phyloP scores from a whole-genome alignment of 92 coral and sea anemone genomes.

The Muricea muricata region DNA sequence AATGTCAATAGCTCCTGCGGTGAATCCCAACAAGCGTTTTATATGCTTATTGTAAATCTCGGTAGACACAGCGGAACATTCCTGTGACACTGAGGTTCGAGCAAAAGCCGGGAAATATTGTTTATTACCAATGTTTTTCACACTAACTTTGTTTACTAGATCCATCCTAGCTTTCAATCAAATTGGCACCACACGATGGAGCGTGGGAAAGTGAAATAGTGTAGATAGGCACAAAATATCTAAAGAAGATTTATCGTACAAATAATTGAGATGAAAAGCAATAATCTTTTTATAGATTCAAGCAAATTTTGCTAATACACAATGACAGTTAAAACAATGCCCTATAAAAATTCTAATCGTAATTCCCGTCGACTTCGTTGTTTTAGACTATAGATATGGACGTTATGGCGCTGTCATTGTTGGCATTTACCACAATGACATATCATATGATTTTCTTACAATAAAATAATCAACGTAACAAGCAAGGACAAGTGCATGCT shows the following conservation, averaged over 20 bases:
- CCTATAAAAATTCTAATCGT: not conserved
- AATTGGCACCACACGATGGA: slow-evolving; percentile 11
- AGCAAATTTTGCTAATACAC: slow-evolving; percentile 13
- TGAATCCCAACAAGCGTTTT: slow-evolving; percentile 34
- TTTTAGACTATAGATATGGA: not conserved
- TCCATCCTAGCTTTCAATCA: not conserved
- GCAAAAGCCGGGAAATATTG: not conserved
- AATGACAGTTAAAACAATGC: slow-evolving; percentile 25
- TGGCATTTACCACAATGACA: not conserved
- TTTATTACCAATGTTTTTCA: not conserved
- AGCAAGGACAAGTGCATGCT: slow-evolving; percentile 10
- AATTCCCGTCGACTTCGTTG: slow-evolving; percentile 43
- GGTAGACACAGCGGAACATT: slow-evolving; percentile 16
- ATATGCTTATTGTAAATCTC: slow-evolving; percentile 15
- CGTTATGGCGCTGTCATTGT: slow-evolving; percentile 34
- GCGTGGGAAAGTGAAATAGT: not conserved
- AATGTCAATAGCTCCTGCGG: slow-evolving; percentile 14
- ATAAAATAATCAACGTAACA: slow-evolving; percentile 20
- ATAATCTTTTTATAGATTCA: slow-evolving; percentile 11
- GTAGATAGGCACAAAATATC: not conserved
- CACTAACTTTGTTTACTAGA: slow-evolving; percentile 16
- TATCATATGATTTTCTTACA: not conserved
- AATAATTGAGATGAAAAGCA: not conserved
- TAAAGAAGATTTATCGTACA: not conserved
- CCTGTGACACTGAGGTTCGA: not conserved